Evolutionary conservation across 2,113 vertebrate species (phyloP).

Genomic region (Oncorhynchus clarkii): DNA sequence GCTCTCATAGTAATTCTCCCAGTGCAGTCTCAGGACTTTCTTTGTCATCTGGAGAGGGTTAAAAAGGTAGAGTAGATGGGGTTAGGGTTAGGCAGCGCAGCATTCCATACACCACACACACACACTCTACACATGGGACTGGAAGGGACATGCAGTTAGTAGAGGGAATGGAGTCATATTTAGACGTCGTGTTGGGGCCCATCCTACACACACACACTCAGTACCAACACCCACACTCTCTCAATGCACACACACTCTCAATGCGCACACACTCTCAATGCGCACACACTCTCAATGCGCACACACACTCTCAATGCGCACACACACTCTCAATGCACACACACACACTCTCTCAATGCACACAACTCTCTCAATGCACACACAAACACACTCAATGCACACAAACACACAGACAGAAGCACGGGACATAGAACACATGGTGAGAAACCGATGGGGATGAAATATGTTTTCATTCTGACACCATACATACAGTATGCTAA

Average conservation of each 20-base stretch:
- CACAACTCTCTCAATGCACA: no score
- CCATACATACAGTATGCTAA: not conserved
- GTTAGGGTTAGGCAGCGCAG: constrained; percentile 72
- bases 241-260: constrained; percentile 1
- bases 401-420: not conserved
- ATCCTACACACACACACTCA: constrained; percentile 1
- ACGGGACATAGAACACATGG: not conserved
- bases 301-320: not conserved
- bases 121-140: constrained; percentile 4
- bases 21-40: constrained; percentile 86
- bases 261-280: not conserved
- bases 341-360: not conserved
- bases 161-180: constrained; percentile 15
- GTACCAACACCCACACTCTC: not conserved
- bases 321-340: constrained; percentile 16
- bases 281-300: not conserved
- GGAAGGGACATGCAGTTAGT: constrained; percentile 48
- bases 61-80: constrained; percentile 80
- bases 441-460: not conserved
- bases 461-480: not conserved
- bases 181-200: not conserved
- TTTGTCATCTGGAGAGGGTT: constrained; percentile 90
- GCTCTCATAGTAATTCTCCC: constrained; percentile 94
- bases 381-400: not conserved
- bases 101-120: constrained; percentile 48